Percentiles rank a stretch among this genome's conserved stretches.
phyloP scores from a whole-genome alignment of 1,140 invertebrate genomes.

The Euura lappo region DNA sequence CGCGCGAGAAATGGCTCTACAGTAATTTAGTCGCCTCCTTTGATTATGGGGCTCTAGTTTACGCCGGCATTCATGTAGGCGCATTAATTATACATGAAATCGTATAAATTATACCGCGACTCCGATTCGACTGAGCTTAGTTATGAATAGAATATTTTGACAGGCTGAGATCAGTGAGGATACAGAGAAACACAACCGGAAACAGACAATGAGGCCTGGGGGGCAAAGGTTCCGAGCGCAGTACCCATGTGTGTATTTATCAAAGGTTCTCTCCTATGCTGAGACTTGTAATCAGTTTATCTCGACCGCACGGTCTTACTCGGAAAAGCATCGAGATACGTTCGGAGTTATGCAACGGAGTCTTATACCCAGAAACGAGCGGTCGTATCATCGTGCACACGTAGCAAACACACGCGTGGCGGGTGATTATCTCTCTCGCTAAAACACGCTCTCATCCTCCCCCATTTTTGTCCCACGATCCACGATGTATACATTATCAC shows the following conservation, averaged over 20 bases:
- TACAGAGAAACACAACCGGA: neutral
- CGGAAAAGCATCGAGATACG: no score
- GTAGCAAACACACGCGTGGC: no score
- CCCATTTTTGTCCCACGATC: no score
- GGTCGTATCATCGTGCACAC: no score
- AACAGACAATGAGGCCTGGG: neutral
- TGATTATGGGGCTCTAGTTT: neutral
- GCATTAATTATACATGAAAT: neutral
- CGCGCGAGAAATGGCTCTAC: no score
- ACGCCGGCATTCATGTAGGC: neutral
- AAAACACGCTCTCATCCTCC: no score
- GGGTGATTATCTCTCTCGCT: no score
- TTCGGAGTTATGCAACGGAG: no score
- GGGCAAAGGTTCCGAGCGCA: neutral
- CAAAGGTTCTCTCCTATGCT: neutral
- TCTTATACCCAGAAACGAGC: no score
- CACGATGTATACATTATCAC: no score
- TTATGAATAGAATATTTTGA: neutral
- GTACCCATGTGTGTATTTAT: neutral
- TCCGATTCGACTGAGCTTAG: neutral
- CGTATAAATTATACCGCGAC: neutral
- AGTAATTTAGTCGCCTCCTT: neutral
- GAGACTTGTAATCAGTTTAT: no score
- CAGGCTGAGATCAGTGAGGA: neutral
- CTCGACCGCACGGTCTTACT: no score